These are phyloP conservation scores for Lampris megalopsis DNA, from an alignment of 2,113 vertebrate genomes.

Conservation along the genomic window DNA sequence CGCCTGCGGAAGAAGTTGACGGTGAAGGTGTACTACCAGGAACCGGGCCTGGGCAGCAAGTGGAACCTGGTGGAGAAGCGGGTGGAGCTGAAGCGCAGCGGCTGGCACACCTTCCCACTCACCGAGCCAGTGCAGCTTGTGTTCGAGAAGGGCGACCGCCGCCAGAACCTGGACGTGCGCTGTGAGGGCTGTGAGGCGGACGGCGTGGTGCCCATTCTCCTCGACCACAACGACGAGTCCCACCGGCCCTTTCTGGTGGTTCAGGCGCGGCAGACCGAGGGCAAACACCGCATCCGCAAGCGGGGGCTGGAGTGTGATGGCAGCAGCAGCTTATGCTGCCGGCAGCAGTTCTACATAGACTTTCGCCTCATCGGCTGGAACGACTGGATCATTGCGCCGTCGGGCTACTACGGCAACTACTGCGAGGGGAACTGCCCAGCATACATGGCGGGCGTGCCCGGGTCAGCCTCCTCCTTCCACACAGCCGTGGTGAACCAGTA, in stretches of 20 bases:
- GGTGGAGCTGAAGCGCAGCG: slow-evolving; percentile 93
- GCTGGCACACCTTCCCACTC: slow-evolving; percentile 96
- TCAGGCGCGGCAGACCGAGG: slow-evolving; percentile 87
- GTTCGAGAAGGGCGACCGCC: slow-evolving; percentile 89
- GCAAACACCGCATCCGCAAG: slow-evolving; percentile 94
- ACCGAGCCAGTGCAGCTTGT: slow-evolving; percentile 90
- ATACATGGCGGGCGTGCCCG: slow-evolving; percentile 95
- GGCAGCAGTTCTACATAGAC: slow-evolving; percentile 98
- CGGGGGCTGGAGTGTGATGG: slow-evolving; percentile 97
- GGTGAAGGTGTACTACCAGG: slow-evolving; percentile 94
- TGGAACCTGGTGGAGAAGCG: slow-evolving; percentile 95
- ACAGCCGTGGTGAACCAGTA: slow-evolving; percentile 98
- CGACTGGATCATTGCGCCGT: slow-evolving; percentile 99
- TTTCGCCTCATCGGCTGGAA: slow-evolving; percentile 98
- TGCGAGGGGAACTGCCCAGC: slow-evolving; percentile 97
- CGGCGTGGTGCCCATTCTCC: slow-evolving; percentile 87
- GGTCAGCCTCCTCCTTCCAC: slow-evolving; percentile 97
- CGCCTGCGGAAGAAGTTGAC: slow-evolving; percentile 89
- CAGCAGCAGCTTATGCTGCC: slow-evolving; percentile 92
- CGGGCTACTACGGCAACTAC: slow-evolving; percentile 98
- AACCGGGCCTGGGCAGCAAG: slow-evolving; percentile 86
- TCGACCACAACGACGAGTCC: slow-evolving; percentile 89
- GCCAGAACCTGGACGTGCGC: slow-evolving; percentile 95
- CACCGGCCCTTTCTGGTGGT: slow-evolving; percentile 96
- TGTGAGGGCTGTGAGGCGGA: slow-evolving; percentile 91